phyloP scores from a whole-genome alignment of 2,113 vertebrate species.

The Mastomys coucha region DNA sequence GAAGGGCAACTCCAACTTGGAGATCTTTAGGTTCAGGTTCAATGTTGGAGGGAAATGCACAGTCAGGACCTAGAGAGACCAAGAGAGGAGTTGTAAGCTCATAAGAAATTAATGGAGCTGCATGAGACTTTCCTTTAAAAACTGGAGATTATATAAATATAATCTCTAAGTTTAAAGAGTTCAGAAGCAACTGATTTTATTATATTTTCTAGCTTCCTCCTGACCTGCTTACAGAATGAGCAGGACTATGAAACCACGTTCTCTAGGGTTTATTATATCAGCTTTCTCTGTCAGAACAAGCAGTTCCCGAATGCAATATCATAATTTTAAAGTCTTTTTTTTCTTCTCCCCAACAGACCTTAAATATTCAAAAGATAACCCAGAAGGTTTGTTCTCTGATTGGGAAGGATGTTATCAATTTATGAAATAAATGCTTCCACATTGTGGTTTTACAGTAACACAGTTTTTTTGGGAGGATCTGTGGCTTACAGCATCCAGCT shows the following conservation, averaged over 20 bases:
- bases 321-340: not conserved
- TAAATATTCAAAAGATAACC: conserved; percentile 26
- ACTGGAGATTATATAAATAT: not conserved
- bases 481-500: not conserved
- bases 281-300: conserved; percentile 5
- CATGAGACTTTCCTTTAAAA: conserved; percentile 46
- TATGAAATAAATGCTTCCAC: not conserved
- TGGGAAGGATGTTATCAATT: not conserved
- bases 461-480: not conserved
- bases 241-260: not conserved
- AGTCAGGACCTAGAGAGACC: conserved; percentile 72
- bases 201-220: not conserved
- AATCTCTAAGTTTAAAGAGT: not conserved
- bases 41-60: conserved; percentile 83
- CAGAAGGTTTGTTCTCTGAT: not conserved
- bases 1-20: conserved; percentile 92
- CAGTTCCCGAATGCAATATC: not conserved
- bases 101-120: not conserved
- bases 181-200: conserved; percentile 1
- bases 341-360: not conserved
- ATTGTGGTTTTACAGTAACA: conserved; percentile 4
- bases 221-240: conserved; percentile 42
- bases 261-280: not conserved
- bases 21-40: conserved; percentile 91
- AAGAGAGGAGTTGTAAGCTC: conserved; percentile 15